Evolutionary conservation across 2,888 invertebrate genomes (phyloP).

Genomic region (Aphidoletes aphidimyza): DNA sequence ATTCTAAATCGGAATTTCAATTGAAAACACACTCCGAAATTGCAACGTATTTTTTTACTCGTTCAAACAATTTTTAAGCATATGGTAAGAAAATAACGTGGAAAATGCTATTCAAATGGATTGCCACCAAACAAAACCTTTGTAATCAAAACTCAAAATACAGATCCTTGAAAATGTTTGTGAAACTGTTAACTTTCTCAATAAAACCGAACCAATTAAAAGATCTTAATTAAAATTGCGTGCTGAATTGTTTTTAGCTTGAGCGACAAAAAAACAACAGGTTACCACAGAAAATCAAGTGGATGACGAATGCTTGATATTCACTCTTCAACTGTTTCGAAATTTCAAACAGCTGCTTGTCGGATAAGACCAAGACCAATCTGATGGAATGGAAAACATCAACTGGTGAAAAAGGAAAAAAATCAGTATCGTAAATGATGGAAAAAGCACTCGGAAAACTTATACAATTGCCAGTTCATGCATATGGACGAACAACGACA

Average conservation of each 20-base stretch:
- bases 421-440: neutral
- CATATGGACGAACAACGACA: neutral
- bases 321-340: neutral
- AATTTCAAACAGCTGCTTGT: neutral
- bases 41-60: too few species aligned
- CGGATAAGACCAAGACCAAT: neutral
- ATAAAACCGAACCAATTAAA: neutral
- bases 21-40: neutral
- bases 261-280: neutral
- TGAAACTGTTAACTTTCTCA: neutral
- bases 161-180: neutral
- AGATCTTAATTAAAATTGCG: slow-evolving; percentile 23
- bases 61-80: slow-evolving; percentile 36
- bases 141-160: neutral
- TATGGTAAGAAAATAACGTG: neutral
- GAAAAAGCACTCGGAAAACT: neutral
- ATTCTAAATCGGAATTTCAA: neutral
- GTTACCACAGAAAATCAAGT: neutral
- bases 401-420: neutral
- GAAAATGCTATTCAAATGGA: neutral
- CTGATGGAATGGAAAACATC: slow-evolving; percentile 25
- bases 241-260: neutral
- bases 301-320: neutral
- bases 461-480: too few species aligned
- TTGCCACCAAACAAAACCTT: neutral